A percentile compares a stretch with the other conserved stretches of the same genome.
Conservation (phyloP, 1,140 invertebrate species). For the Xylocopa sonorina region DNA sequence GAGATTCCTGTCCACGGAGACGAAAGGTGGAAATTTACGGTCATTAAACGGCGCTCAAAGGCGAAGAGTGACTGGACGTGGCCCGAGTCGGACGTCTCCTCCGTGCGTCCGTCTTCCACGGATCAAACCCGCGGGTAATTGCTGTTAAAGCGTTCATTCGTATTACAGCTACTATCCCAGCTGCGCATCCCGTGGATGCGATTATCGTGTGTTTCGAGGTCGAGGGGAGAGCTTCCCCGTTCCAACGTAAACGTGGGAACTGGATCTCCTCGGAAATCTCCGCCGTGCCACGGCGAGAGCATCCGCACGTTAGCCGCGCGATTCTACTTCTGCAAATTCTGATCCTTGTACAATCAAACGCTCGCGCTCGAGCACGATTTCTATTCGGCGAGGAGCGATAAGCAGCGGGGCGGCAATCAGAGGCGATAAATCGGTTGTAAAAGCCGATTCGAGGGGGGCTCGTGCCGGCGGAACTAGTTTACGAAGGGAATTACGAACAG, state of each 20-base stretch:
- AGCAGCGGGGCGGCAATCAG: background rate
- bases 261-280: constrained; percentile 4
- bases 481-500: constrained; percentile 30
- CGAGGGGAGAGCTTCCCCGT: background rate
- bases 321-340: background rate
- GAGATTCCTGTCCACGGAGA: constrained; percentile 27
- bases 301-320: background rate
- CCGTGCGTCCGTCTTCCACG: constrained; percentile 46
- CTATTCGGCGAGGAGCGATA: background rate
- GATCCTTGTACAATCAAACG: background rate
- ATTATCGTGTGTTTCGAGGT: constrained; percentile 45
- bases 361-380: background rate
- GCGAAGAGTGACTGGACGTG: background rate
- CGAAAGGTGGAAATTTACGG: constrained; percentile 51
- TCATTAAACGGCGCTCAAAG: constrained; percentile 51
- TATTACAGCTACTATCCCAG: constrained; percentile 31
- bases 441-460: background rate
- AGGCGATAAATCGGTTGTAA: constrained; percentile 23
- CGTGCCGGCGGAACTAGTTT: constrained; percentile 16
- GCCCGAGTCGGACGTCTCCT: background rate
- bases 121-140: constrained; percentile 47
- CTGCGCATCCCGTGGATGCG: constrained; percentile 19
- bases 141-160: constrained; percentile 54
- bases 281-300: background rate
- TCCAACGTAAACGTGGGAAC: constrained; percentile 7